Evolutionary conservation across 2,888 invertebrate species (phyloP).

Genomic region (Leptarthrus brevirostris): DNA sequence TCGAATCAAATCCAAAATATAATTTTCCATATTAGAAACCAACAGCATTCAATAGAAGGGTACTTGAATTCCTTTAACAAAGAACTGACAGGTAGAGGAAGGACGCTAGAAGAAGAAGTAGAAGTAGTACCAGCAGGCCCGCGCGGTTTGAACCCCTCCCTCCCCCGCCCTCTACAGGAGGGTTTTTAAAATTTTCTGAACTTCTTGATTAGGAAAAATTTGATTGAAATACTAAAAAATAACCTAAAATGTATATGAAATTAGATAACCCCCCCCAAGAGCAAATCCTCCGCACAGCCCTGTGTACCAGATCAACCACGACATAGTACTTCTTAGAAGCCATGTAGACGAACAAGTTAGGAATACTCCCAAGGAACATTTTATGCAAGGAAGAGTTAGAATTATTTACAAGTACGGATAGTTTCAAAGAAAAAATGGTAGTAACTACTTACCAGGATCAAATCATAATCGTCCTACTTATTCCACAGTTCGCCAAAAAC

Average conservation of each 20-base stretch:
- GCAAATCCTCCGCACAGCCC: no score
- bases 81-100: background rate
- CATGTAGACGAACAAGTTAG: conserved; percentile 10
- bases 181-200: no score
- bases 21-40: background rate
- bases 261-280: no score
- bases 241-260: no score
- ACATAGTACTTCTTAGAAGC: background rate
- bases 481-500: conserved; percentile 14
- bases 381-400: background rate
- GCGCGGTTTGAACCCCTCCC: no score
- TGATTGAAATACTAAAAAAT: no score
- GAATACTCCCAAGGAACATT: no score
- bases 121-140: background rate
- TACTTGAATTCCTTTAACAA: background rate
- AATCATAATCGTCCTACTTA: background rate
- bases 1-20: conserved; percentile 30
- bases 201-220: no score
- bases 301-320: conserved; percentile 6
- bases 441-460: background rate
- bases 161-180: no score
- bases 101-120: background rate
- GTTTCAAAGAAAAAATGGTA: background rate
- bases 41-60: background rate
- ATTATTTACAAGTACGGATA: background rate